These are phyloP conservation scores for Myotis findleyi DNA, from an alignment of 2,797 vertebrate genomes.

Conservation along the genomic window DNA sequence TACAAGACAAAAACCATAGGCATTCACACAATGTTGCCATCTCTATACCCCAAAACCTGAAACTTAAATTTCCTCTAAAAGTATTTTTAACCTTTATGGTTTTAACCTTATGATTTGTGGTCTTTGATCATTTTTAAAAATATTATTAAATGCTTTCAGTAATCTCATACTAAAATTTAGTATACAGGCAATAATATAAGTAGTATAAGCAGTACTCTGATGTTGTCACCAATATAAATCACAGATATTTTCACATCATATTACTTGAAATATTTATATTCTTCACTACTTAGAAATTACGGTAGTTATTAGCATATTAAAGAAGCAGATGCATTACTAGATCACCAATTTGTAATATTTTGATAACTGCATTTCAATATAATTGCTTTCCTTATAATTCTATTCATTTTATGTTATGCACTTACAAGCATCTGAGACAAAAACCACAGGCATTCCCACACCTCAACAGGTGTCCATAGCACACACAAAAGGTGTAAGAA, in stretches of 20 bases:
- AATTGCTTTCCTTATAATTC: neutral
- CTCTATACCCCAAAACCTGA: neutral
- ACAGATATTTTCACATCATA: neutral
- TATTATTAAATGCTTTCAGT: neutral
- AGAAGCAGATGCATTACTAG: neutral
- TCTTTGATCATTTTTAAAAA: neutral
- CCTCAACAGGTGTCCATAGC: neutral
- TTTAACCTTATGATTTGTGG: neutral
- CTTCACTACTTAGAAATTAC: conserved; percentile 4
- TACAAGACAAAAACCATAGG: no score
- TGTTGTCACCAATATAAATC: neutral
- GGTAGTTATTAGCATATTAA: neutral
- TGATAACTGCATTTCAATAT: neutral
- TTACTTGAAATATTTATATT: neutral
- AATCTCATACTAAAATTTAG: neutral
- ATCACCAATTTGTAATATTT: neutral
- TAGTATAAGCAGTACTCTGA: neutral
- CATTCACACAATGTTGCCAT: neutral
- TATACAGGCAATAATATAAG: neutral
- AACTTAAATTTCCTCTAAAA: neutral
- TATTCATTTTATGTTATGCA: neutral
- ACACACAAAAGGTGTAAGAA: neutral
- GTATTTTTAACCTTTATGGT: neutral
- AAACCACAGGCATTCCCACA: neutral
- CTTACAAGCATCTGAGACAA: neutral